These are phyloP conservation scores for Oreonectes daqikongensis DNA, from an alignment of 2,797 vertebrate species.

Conservation along the genomic window DNA sequence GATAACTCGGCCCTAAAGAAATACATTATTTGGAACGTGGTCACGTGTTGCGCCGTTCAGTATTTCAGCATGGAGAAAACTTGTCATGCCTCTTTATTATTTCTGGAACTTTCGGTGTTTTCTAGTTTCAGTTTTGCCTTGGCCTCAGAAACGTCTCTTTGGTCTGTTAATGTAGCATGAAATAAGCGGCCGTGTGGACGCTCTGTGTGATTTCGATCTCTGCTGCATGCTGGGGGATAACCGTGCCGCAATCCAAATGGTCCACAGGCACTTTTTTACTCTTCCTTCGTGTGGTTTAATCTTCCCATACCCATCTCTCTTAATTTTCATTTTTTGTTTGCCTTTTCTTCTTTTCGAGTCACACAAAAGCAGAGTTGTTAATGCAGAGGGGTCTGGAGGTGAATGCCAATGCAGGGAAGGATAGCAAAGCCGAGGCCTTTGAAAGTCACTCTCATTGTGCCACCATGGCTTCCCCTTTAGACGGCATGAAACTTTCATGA, in stretches of 20 bases:
- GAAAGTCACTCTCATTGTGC: constrained; percentile 50
- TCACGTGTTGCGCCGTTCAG: neutral
- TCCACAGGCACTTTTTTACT: constrained; percentile 24
- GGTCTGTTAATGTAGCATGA: constrained; percentile 63
- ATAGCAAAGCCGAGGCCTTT: constrained; percentile 35
- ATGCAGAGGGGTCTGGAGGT: constrained; percentile 21
- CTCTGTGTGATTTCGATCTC: constrained; percentile 48
- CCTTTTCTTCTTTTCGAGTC: neutral
- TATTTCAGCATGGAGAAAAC: neutral
- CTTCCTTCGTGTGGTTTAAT: constrained; percentile 11
- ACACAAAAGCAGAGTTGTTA: constrained; percentile 6
- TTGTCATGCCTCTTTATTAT: constrained; percentile 38
- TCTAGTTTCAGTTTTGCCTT: constrained; percentile 24
- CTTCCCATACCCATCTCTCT: constrained; percentile 5
- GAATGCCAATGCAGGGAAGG: constrained; percentile 37
- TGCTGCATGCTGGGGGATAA: constrained; percentile 42
- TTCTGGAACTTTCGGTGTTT: constrained; percentile 20
- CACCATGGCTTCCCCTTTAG: constrained; percentile 56
- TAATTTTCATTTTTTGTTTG: neutral
- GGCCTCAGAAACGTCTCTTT: constrained; percentile 51
- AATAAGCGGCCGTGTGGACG: constrained; percentile 55
- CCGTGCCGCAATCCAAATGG: constrained; percentile 42
- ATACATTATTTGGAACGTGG: constrained; percentile 9
- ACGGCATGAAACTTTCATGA: constrained; percentile 61
- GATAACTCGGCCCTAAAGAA: constrained; percentile 25